Base-by-base conservation (phyloP, 64 coral and sea anemone genomes). In the Montipora cactus region DNA sequence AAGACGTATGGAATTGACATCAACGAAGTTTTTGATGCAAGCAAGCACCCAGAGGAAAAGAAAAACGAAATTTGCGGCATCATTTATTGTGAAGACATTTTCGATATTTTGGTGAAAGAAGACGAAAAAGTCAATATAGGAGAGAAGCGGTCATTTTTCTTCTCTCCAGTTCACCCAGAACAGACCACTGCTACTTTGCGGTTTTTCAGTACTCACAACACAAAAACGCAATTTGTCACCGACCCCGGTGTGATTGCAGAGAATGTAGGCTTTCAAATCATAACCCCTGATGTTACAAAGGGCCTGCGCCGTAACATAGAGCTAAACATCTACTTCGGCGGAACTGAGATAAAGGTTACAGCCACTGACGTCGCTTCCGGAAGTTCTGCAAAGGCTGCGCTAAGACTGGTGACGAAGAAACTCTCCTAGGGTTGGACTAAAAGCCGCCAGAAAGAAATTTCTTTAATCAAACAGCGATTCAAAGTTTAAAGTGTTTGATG, bases 331-430 rank as follows among this genome's bases (percentile, higher is more conserved):
- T 93, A 93, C 47, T 93, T 93, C n/a, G 91, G 91, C 11, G 91
- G 91, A 87, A 93, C 91, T 57, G 91, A 93, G 67, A 93, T 93
- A 23, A 93, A 93, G 84, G 91, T 93, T 47, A 79, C 71, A 21
- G 91, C 91, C 0, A 93, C 84, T 52, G 91, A 93, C 83, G 91
- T 93, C 72, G 69, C 81, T 79, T 93, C 91, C 59, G 91, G 91
- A 18, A 93, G 59, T 84, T 93, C 83, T 47, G 91, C 91, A 8
- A 93, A 93, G 47, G 91, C 91, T 15, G 71, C 91, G 8, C 47
- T 93, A 55, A 93, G 91, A 79, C 81, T 93, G 47, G 83, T 93
- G 44, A 93, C 91, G 3, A 93, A 93, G 86, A 88, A 53, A 15
- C 47, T 88, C 16, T 59, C 86, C 14, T 88, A 68, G 71, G 15